Conservation (phyloP, 1,140 invertebrate species). For the Amyelois transitella region DNA sequence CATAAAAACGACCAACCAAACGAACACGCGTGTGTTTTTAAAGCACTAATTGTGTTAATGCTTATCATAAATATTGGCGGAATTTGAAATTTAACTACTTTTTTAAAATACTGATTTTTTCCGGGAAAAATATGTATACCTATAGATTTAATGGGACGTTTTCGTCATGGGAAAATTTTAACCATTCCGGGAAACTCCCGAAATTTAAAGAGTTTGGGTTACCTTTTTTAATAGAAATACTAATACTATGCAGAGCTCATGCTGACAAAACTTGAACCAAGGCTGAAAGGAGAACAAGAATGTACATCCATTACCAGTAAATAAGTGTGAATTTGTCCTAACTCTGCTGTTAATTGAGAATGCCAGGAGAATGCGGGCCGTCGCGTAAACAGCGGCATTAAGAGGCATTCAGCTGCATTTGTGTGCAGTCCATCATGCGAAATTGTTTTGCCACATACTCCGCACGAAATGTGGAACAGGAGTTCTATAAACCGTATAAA, state of each 20-base stretch:
- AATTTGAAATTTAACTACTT: no score
- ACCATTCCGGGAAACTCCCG: no score
- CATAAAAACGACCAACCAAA: not conserved
- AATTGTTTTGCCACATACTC: not conserved
- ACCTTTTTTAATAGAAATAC: no score
- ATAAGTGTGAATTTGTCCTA: not conserved
- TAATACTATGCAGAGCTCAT: no score
- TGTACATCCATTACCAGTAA: not conserved
- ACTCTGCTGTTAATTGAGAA: conserved; percentile 16
- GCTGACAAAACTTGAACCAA: no score
- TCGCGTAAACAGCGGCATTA: conserved; percentile 4
- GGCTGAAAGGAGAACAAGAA: not conserved
- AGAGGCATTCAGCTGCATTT: not conserved
- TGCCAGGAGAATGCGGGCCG: not conserved
- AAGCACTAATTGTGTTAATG: no score
- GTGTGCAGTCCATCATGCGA: not conserved
- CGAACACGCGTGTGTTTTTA: not conserved
- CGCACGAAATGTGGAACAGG: not conserved
- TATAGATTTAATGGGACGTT: no score
- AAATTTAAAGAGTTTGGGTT: no score
- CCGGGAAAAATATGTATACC: no score
- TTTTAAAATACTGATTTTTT: no score
- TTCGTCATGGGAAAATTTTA: no score
- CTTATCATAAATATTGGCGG: no score
- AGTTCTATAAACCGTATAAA: not conserved